phyloP scores from a whole-genome alignment of 2,888 invertebrate species.

The Lissocephala sabroskyi region DNA sequence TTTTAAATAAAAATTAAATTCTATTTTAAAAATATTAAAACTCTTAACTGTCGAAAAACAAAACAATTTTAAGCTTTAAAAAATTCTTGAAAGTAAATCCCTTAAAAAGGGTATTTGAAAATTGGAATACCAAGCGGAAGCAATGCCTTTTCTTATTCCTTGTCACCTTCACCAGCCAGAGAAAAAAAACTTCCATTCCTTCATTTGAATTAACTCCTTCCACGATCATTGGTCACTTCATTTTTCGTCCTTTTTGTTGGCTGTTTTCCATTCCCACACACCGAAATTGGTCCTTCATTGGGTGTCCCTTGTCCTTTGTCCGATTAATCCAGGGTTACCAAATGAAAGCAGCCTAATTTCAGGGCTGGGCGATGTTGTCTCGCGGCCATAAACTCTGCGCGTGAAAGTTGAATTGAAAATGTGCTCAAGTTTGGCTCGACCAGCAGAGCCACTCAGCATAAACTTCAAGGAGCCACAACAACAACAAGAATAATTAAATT shows the following conservation, averaged over 20 bases:
- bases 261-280: no score
- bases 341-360: conserved; percentile 24
- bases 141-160: conserved; percentile 56
- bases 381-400: not conserved
- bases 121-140: conserved; percentile 9
- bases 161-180: conserved; percentile 13
- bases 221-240: no score
- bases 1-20: not conserved
- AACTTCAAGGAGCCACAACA: conserved; percentile 32
- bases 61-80: not conserved
- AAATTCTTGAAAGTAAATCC: not conserved
- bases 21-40: conserved; percentile 3
- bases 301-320: no score
- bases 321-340: conserved; percentile 25
- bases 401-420: conserved; percentile 31
- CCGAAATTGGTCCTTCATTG: no score
- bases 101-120: not conserved
- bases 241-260: no score
- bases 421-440: conserved; percentile 37
- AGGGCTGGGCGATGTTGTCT: conserved; percentile 15
- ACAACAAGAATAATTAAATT: not conserved
- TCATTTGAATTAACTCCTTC: no score
- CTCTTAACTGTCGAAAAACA: not conserved
- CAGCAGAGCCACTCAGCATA: conserved; percentile 37
- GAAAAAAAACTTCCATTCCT: no score